Evolutionary conservation across 2,797 vertebrate species (phyloP).

Genomic region (Fistularia commersonii): DNA sequence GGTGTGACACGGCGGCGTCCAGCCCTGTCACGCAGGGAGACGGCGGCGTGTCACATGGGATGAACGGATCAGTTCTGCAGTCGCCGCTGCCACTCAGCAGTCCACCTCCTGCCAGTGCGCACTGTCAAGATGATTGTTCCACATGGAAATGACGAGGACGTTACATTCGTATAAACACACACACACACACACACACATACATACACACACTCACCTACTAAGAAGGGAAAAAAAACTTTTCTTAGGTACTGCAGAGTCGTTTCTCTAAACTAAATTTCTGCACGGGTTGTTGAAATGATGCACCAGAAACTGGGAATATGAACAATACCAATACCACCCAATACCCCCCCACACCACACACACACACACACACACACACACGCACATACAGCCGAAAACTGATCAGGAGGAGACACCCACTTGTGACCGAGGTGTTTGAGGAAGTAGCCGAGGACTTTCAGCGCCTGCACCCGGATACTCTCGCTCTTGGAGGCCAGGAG

Average conservation of each 20-base stretch:
- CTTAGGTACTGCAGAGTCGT: too few relatives aligned
- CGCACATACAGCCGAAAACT: neutral
- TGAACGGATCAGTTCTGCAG: slow-evolving; percentile 47
- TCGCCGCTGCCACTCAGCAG: slow-evolving; percentile 57
- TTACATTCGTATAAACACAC: slow-evolving; percentile 33
- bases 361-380: neutral
- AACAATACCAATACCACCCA: neutral
- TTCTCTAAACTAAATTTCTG: too few relatives aligned
- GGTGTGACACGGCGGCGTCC: slow-evolving; percentile 38
- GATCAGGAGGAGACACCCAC: slow-evolving; percentile 74
- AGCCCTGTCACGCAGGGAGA: slow-evolving; percentile 25
- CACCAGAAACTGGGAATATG: too few relatives aligned
- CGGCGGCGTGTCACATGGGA: slow-evolving; percentile 41
- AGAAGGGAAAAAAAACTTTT: too few relatives aligned
- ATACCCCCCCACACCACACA: neutral
- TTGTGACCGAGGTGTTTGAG: slow-evolving; percentile 98
- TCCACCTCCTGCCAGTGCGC: slow-evolving; percentile 34
- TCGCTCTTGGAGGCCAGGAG: slow-evolving; percentile 97
- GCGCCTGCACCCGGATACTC: slow-evolving; percentile 97
- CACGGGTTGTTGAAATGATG: too few relatives aligned
- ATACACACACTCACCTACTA: slow-evolving; percentile 29
- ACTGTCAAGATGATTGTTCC: slow-evolving; percentile 66
- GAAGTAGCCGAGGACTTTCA: slow-evolving; percentile 98
- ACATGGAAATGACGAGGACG: slow-evolving; percentile 43
- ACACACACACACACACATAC: slow-evolving; percentile 33